Evolutionary conservation across 92 coral and sea anemone species (phyloP).

Genomic region (Pocillopora meandrina): DNA sequence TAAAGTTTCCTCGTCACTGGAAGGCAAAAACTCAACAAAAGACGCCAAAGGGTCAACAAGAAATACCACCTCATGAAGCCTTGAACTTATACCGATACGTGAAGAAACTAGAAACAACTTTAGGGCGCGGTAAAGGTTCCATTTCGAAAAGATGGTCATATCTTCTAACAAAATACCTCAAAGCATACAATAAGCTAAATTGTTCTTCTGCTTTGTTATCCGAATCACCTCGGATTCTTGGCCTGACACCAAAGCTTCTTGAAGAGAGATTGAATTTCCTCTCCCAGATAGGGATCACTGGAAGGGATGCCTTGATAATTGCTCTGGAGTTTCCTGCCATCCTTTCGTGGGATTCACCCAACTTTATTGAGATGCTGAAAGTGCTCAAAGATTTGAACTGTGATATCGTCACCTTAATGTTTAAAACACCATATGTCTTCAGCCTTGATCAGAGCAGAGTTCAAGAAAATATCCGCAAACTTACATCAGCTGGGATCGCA

Average conservation of each 20-base stretch:
- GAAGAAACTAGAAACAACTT: slow-evolving; percentile 22
- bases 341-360: slow-evolving; percentile 60
- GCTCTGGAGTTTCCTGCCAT: slow-evolving; percentile 84
- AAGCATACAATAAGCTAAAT: neutral
- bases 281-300: slow-evolving; percentile 62
- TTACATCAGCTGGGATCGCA: slow-evolving; percentile 64
- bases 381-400: slow-evolving; percentile 76
- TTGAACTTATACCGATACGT: slow-evolving; percentile 25
- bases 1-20: neutral
- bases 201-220: slow-evolving; percentile 15
- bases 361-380: slow-evolving; percentile 63
- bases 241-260: slow-evolving; percentile 63
- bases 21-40: neutral
- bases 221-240: slow-evolving; percentile 67
- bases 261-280: slow-evolving; percentile 69
- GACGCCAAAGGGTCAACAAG: neutral
- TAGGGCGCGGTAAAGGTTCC: slow-evolving; percentile 18
- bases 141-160: slow-evolving; percentile 34
- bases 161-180: neutral
- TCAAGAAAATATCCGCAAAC: slow-evolving; percentile 66
- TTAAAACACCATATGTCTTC: slow-evolving; percentile 84
- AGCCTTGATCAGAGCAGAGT: slow-evolving; percentile 60
- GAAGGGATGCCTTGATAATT: slow-evolving; percentile 78
- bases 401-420: slow-evolving; percentile 71
- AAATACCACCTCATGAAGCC: slow-evolving; percentile 6